Evolutionary conservation across 2,797 vertebrate species (phyloP), one percentile per base, ranked within the genome.

Genomic region (Astyanax mexicanus): DNA sequence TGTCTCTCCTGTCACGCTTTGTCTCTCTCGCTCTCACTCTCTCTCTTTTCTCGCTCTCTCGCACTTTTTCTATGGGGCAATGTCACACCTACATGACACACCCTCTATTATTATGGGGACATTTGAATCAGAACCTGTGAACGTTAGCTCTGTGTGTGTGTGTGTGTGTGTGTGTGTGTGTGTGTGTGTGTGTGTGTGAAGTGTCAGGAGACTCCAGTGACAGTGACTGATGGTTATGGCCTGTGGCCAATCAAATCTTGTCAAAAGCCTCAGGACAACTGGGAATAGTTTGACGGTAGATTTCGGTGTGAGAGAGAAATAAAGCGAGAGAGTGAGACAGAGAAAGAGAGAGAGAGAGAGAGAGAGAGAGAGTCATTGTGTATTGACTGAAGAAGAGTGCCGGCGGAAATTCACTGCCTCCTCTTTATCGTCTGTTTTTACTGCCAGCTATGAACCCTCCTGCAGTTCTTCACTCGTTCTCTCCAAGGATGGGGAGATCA

Each of bases 191-290:
- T 66, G 40, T 61, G 27, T 62, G 49, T 45, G 58, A 55, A 29
- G 54, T 51, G 25, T 75, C 64, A 60, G 73, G 40, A 69, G 32
- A 57, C 27, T 3, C 5, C 6, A 32, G 32, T 68, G 72, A 68
- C 73, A 68, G 44, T 75, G 65, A 75, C 29, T 58, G 73, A 75
- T 42, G 19, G 42, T 64, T 49, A 27, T 68, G 64, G 40, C 64
- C 52, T 23, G 40, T 44, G 45, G 40, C 42, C 54, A 61, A 61
- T 69, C 65, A 61, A 75, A 60, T 69, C 32, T 51, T 75, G 74
- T 69, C 54, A 51, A 60, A 69, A 69, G 17, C 44, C 45, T 0
- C 5, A 35, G 17, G 55, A 45, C 27, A 35, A 15, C 37, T 40
- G 74, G 74, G 66, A 62, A 52, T 42, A 17, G 44, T 60, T 69